phyloP scores from a whole-genome alignment of 1,140 invertebrate species.

The Hormaphis cornu region DNA sequence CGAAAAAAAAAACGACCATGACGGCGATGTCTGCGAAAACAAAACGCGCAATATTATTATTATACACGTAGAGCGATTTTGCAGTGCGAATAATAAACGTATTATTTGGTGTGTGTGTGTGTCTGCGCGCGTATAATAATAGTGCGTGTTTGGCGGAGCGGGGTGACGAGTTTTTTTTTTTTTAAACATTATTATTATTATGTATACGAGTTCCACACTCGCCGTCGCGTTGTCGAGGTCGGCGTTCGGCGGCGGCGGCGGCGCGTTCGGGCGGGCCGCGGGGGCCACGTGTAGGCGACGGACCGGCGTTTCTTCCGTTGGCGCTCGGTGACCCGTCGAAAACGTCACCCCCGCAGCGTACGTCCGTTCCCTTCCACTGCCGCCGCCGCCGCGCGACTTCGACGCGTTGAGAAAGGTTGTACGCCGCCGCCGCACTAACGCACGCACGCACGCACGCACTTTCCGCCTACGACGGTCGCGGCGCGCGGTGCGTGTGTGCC shows the following conservation, averaged over 20 bases:
- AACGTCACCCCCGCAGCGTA: slow-evolving; percentile 21
- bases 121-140: no score
- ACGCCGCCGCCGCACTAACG: background rate
- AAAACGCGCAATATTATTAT: background rate
- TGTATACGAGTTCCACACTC: slow-evolving; percentile 30
- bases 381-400: background rate
- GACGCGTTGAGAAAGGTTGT: slow-evolving; percentile 23
- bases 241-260: slow-evolving; percentile 33
- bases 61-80: background rate
- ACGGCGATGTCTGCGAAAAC: background rate
- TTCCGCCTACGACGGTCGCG: background rate
- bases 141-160: background rate
- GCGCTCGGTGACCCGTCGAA: background rate
- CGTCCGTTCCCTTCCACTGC: background rate
- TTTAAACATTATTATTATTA: background rate
- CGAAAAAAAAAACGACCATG: no score
- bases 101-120: slow-evolving; percentile 5
- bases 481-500: background rate
- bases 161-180: no score
- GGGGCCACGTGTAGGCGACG: slow-evolving; percentile 32
- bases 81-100: slow-evolving; percentile 8
- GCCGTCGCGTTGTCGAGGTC: slow-evolving; percentile 34
- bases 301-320: slow-evolving; percentile 6
- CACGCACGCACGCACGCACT: background rate
- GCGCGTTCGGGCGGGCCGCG: slow-evolving; percentile 16